These are phyloP conservation scores for Thymelicus lineola DNA, from an alignment of 2,888 invertebrate species.

Conservation along the genomic window DNA sequence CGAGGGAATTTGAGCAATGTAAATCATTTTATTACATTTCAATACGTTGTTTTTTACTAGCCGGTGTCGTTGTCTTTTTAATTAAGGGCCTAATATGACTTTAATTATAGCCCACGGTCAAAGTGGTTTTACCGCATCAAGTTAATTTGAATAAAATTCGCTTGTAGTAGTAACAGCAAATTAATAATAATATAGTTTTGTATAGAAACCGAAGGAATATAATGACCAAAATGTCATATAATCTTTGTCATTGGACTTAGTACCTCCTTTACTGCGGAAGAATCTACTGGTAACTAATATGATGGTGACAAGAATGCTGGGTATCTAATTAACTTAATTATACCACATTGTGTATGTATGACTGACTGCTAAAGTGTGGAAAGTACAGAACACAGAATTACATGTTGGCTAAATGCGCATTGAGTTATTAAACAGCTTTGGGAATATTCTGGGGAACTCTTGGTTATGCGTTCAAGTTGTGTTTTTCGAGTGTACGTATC, in stretches of 20 bases:
- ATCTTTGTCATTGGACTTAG: not conserved
- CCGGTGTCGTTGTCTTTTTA: constrained; percentile 48
- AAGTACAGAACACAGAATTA: no score
- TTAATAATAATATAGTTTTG: not conserved
- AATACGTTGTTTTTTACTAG: constrained; percentile 73
- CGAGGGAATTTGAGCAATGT: constrained; percentile 81
- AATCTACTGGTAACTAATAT: not conserved
- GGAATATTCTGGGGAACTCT: no score
- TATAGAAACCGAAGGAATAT: not conserved
- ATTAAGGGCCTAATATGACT: constrained; percentile 16
- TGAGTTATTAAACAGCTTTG: no score
- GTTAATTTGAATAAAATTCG: not conserved
- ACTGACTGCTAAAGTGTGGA: no score
- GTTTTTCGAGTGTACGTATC: no score
- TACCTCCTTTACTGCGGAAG: no score
- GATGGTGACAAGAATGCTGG: no score
- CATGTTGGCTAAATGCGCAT: no score
- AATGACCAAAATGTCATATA: not conserved
- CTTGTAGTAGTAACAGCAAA: not conserved
- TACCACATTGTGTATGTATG: no score
- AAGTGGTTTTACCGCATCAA: constrained; percentile 4
- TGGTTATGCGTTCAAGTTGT: no score
- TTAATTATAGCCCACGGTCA: constrained; percentile 30
- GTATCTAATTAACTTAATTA: no score
- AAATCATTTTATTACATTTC: constrained; percentile 84